phyloP scores from a whole-genome alignment of 1,140 invertebrate species.

The Drosophila sp. region DNA sequence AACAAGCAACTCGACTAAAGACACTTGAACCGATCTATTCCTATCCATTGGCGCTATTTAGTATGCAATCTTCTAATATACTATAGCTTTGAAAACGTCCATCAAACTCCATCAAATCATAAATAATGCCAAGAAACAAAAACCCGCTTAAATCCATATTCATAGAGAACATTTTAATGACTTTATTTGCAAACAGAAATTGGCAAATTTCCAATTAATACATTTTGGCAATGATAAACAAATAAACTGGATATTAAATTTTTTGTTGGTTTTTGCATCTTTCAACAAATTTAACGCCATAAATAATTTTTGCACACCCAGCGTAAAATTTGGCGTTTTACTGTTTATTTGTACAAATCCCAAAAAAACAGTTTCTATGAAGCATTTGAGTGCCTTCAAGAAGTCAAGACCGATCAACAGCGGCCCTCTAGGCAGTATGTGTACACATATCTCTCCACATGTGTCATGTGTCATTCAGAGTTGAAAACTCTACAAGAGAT shows the following conservation, averaged over 20 bases:
- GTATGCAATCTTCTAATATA: too few species aligned
- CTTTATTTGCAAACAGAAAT: neutral
- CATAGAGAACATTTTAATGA: neutral
- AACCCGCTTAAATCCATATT: neutral
- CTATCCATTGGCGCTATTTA: too few species aligned
- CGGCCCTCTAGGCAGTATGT: constrained; percentile 1
- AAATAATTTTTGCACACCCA: constrained; percentile 3
- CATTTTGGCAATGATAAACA: constrained; percentile 8
- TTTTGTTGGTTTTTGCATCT: neutral
- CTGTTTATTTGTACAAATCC: constrained; percentile 15
- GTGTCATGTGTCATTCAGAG: constrained; percentile 18
- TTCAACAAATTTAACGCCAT: neutral
- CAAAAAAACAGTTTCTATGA: neutral
- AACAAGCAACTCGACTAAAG: too few species aligned
- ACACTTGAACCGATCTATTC: too few species aligned
- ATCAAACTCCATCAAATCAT: neutral
- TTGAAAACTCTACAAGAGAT: constrained; percentile 10
- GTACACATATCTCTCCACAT: constrained; percentile 8
- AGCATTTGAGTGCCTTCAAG: constrained; percentile 7
- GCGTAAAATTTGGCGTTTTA: constrained; percentile 6
- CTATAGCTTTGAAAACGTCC: too few species aligned
- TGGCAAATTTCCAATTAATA: constrained; percentile 10
- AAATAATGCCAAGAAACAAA: neutral
- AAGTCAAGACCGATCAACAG: neutral
- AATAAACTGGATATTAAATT: neutral